Conservation (phyloP, 2,888 invertebrate genomes). For the Cepaea hortensis region DNA sequence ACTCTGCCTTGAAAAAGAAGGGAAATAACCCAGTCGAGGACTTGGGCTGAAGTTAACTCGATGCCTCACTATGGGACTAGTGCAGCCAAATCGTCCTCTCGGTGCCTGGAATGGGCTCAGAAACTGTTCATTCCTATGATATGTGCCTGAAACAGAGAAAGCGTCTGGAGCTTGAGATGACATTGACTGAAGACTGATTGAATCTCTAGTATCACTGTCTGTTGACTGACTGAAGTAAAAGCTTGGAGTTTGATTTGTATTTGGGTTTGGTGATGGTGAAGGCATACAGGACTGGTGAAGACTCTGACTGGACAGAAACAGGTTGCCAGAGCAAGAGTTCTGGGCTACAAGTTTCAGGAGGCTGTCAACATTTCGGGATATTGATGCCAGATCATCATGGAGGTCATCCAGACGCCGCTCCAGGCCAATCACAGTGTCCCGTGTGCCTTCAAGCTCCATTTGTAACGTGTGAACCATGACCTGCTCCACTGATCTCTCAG, state of each 20-base stretch:
- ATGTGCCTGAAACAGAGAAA: background rate
- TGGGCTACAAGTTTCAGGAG: slow-evolving; percentile 49
- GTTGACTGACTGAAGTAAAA: slow-evolving; percentile 48
- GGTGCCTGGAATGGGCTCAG: slow-evolving; percentile 42
- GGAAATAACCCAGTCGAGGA: slow-evolving; percentile 21
- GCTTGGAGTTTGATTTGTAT: slow-evolving; percentile 36
- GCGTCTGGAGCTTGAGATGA: slow-evolving; percentile 31
- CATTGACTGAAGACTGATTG: slow-evolving; percentile 32
- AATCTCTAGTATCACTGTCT: slow-evolving; percentile 37
- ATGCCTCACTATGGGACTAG: slow-evolving; percentile 33
- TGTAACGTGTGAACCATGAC: slow-evolving; percentile 61
- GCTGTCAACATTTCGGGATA: slow-evolving; percentile 52
- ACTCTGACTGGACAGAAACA: slow-evolving; percentile 36
- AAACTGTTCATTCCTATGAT: slow-evolving; percentile 25
- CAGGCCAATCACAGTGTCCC: slow-evolving; percentile 60
- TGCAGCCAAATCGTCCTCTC: slow-evolving; percentile 3
- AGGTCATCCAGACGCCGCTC: slow-evolving; percentile 56
- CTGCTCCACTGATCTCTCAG: slow-evolving; percentile 51
- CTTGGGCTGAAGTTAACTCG: slow-evolving; percentile 43
- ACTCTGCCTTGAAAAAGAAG: slow-evolving; percentile 14
- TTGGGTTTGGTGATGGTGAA: slow-evolving; percentile 44
- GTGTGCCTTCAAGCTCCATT: slow-evolving; percentile 65
- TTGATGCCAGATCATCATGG: slow-evolving; percentile 50
- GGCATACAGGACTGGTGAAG: slow-evolving; percentile 22
- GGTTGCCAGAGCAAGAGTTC: slow-evolving; percentile 25